Percentiles rank a stretch among this genome's conserved stretches.
These are phyloP conservation scores for Callyntrura sp. DNA, from an alignment of 2,888 invertebrate genomes.

Conservation along the genomic window DNA sequence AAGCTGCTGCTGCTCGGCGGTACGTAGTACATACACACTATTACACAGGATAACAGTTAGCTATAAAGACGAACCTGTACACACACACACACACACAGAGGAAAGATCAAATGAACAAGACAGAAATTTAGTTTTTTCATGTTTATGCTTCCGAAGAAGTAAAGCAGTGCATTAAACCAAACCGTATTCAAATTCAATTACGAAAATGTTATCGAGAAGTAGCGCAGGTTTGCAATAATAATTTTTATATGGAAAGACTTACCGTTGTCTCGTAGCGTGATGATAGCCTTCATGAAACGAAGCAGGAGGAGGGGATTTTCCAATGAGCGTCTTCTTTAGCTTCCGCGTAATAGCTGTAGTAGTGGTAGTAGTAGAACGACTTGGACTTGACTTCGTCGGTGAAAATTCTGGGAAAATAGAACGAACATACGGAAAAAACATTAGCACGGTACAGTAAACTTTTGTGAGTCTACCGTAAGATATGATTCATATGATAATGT, in stretches of 20 bases:
- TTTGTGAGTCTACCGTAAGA: too few species aligned
- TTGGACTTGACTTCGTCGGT: slow-evolving; percentile 21
- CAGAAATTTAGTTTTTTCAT: slow-evolving; percentile 2
- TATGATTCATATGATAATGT: too few species aligned
- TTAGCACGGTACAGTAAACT: too few species aligned
- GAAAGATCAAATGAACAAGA: background rate
- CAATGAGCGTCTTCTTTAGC: slow-evolving; percentile 31
- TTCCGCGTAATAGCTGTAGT: background rate
- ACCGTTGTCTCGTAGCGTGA: slow-evolving; percentile 4
- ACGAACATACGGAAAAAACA: background rate
- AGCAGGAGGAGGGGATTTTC: slow-evolving; percentile 53
- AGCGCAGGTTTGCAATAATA: background rate
- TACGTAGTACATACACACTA: background rate
- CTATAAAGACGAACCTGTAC: background rate
- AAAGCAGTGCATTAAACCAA: background rate
- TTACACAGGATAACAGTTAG: slow-evolving; percentile 6
- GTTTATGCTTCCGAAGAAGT: slow-evolving; percentile 11
- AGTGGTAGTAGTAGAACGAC: background rate
- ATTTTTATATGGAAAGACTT: background rate
- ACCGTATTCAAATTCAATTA: background rate
- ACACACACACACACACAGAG: too few species aligned
- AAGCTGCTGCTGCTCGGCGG: background rate
- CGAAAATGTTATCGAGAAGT: background rate
- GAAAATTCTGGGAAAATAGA: background rate
- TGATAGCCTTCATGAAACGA: slow-evolving; percentile 15